Percentiles rank a stretch among this genome's conserved stretches.
phyloP scores from a whole-genome alignment of 2,888 invertebrate genomes.

The Ashinkailepas kermadecensis region DNA sequence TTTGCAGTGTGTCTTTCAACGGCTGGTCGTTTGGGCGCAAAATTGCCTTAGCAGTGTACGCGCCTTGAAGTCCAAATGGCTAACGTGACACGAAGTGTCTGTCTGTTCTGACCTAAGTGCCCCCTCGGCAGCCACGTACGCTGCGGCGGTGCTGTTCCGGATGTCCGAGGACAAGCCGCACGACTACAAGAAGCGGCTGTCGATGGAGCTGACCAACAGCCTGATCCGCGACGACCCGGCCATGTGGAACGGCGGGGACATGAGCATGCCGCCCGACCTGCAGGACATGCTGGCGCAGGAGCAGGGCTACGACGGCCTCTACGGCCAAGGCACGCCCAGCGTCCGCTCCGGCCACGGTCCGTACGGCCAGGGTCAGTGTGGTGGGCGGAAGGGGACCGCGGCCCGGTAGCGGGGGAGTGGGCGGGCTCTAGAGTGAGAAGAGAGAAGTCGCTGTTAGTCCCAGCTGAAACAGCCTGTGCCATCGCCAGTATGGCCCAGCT shows the following conservation, averaged over 20 bases:
- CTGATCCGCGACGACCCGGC: conserved; percentile 43
- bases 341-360: conserved; percentile 58
- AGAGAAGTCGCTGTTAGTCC: too few species aligned
- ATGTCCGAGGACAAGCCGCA: conserved; percentile 98
- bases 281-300: conserved; percentile 34
- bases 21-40: too few species aligned
- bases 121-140: conserved; percentile 69
- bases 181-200: conserved; percentile 93
- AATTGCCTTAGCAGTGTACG: too few species aligned
- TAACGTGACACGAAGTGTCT: too few species aligned
- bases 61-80: too few species aligned
- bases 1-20: too few species aligned
- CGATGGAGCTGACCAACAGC: conserved; percentile 93
- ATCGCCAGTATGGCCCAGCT: too few species aligned
- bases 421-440: too few species aligned
- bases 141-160: conserved; percentile 92
- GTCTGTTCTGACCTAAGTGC: too few species aligned
- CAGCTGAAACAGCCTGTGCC: too few species aligned
- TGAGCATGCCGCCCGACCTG: conserved; percentile 34
- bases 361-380: neutral
- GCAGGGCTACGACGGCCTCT: conserved; percentile 40
- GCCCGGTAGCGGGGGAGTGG: too few species aligned
- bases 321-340: conserved; percentile 82
- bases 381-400: neutral
- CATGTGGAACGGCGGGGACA: conserved; percentile 33